Evolutionary conservation across 1,140 invertebrate genomes (phyloP).

Genomic region (Olivierus martensii): DNA sequence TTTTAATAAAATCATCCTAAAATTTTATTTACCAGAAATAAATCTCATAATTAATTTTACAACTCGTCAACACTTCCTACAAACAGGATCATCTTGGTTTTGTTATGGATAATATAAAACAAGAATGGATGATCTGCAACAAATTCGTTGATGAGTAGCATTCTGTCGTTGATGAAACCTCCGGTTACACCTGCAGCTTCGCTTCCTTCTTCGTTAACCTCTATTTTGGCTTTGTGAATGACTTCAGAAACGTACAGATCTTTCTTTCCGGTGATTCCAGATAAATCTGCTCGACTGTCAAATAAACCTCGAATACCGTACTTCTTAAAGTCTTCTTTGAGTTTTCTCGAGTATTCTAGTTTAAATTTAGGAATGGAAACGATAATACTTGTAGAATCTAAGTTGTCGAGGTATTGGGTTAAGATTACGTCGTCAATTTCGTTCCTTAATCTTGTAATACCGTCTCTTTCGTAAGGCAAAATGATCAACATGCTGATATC

Average conservation of each 20-base stretch:
- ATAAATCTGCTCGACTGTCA: constrained; percentile 41
- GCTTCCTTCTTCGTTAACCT: constrained; percentile 65
- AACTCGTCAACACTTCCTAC: constrained; percentile 32
- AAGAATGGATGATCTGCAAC: constrained; percentile 50
- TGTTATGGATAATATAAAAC: constrained; percentile 49
- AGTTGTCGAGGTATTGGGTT: constrained; percentile 17
- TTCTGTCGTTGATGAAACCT: background rate
- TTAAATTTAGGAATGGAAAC: constrained; percentile 60
- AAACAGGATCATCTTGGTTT: constrained; percentile 45
- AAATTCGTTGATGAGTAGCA: constrained; percentile 30
- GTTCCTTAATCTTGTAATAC: constrained; percentile 8
- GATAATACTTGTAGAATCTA: constrained; percentile 16
- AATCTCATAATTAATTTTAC: background rate
- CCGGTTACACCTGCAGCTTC: constrained; percentile 56
- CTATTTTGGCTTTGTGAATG: constrained; percentile 62
- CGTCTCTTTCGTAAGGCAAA: constrained; percentile 21
- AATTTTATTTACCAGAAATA: too few species aligned
- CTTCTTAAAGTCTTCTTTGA: constrained; percentile 45
- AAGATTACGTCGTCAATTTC: constrained; percentile 17
- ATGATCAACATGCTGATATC: constrained; percentile 29
- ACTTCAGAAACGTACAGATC: constrained; percentile 42
- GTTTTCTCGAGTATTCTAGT: constrained; percentile 47
- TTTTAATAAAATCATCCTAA: too few species aligned
- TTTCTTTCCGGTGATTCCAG: constrained; percentile 38
- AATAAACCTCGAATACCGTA: constrained; percentile 59